A percentile compares a stretch with the other conserved stretches of the same genome.
Conservation (phyloP, 2,113 vertebrate species). For the Lycocorax pyrrhopterus region DNA sequence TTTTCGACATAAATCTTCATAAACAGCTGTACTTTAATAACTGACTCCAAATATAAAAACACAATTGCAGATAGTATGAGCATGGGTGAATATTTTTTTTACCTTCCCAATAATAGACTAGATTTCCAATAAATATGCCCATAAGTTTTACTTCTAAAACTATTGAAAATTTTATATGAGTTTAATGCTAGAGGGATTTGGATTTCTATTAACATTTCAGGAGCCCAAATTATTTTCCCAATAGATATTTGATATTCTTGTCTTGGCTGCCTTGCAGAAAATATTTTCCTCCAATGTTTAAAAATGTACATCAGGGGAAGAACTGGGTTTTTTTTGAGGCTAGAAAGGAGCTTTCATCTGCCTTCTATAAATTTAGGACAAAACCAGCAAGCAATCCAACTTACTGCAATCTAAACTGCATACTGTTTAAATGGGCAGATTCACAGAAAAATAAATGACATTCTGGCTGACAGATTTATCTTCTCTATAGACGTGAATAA, state of each 20-base stretch:
- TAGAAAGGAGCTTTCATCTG: not conserved
- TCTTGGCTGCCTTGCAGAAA: not conserved
- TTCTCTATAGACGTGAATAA: not conserved
- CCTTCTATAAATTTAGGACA: not conserved
- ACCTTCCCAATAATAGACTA: not conserved
- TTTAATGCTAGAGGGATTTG: not conserved
- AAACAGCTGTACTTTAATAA: not conserved
- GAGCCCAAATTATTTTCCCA: not conserved
- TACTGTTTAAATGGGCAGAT: not conserved
- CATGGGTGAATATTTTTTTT: not conserved
- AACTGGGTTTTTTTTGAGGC: not conserved
- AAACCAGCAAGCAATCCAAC: not conserved
- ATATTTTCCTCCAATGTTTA: not conserved
- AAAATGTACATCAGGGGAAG: not conserved
- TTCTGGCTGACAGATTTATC: not conserved
- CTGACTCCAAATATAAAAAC: not conserved
- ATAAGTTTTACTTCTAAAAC: not conserved
- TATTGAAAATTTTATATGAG: not conserved
- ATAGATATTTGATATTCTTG: not conserved
- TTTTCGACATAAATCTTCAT: not conserved
- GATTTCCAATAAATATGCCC: not conserved
- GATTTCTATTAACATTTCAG: conserved; percentile 2
- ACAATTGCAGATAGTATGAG: not conserved
- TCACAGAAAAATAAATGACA: not conserved
- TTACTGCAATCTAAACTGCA: not conserved